These are phyloP conservation scores for Thymelicus lineola DNA, from an alignment of 2,888 invertebrate species.

Conservation along the genomic window DNA sequence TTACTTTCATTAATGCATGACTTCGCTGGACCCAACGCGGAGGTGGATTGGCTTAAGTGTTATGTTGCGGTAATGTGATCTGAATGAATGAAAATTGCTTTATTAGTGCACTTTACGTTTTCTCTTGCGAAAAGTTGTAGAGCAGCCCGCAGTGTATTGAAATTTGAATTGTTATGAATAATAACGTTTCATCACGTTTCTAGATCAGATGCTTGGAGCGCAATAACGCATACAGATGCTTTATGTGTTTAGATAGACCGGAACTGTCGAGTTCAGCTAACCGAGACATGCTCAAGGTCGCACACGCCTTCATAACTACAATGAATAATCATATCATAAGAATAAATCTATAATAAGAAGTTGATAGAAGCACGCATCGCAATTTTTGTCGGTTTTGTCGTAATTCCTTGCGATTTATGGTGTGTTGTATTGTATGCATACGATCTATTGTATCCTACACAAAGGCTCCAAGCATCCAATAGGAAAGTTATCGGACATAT, in stretches of 20 bases:
- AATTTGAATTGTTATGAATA: slow-evolving; percentile 1
- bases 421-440: neutral
- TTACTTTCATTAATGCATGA: slow-evolving; percentile 65
- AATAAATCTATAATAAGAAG: slow-evolving; percentile 5
- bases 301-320: slow-evolving; percentile 52
- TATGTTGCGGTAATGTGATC: slow-evolving; percentile 45
- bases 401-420: neutral
- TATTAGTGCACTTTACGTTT: slow-evolving; percentile 23
- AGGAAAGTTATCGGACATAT: slow-evolving; percentile 15
- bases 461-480: slow-evolving; percentile 43
- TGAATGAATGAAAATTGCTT: slow-evolving; percentile 37
- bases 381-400: neutral
- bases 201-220: slow-evolving; percentile 40
- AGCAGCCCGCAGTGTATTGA: neutral
- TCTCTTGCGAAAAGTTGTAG: slow-evolving; percentile 28
- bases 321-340: slow-evolving; percentile 1
- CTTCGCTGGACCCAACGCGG: slow-evolving; percentile 47
- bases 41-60: slow-evolving; percentile 43
- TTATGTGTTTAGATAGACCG: slow-evolving; percentile 60
- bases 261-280: slow-evolving; percentile 69
- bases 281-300: slow-evolving; percentile 71
- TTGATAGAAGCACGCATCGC: neutral
- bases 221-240: slow-evolving; percentile 62
- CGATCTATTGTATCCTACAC: neutral
- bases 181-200: neutral